phyloP scores from a whole-genome alignment of 2,113 vertebrate species.

The Leptosomus discolor region DNA sequence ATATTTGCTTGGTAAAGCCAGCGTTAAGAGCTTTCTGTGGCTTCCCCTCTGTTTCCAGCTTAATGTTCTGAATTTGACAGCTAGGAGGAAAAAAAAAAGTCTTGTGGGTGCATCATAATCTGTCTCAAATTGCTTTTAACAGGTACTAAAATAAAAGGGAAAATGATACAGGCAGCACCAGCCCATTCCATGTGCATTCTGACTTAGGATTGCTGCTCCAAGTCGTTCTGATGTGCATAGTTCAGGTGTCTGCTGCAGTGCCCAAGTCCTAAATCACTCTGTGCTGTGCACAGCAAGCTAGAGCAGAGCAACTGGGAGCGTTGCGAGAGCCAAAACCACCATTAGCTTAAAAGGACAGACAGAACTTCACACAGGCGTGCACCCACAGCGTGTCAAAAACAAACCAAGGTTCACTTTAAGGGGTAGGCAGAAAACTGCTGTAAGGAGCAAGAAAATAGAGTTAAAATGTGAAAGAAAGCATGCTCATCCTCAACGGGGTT shows the following conservation, averaged over 20 bases:
- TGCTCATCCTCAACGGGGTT: not conserved
- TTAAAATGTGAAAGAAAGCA: not conserved
- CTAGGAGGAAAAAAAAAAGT: not conserved
- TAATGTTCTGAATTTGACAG: not conserved
- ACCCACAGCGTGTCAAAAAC: not conserved
- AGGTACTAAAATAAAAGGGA: constrained; percentile 33
- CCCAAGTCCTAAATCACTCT: constrained; percentile 29
- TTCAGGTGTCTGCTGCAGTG: constrained; percentile 32
- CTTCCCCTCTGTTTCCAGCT: constrained; percentile 39
- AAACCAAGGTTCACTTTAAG: not conserved
- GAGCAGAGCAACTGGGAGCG: not conserved
- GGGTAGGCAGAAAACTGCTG: not conserved
- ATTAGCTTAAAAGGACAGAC: not conserved
- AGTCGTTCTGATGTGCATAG: not conserved
- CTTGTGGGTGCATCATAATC: constrained; percentile 6
- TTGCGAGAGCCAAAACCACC: not conserved
- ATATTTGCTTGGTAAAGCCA: constrained; percentile 25
- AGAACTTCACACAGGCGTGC: not conserved
- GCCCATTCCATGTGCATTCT: not conserved
- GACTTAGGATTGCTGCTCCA: not conserved
- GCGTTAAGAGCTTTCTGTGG: not conserved
- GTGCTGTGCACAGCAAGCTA: not conserved
- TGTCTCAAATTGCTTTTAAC: constrained; percentile 33
- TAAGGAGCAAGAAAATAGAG: not conserved
- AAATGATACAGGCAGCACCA: not conserved